phyloP scores from a whole-genome alignment of 2,797 vertebrate species.

The Menidia menidia region DNA sequence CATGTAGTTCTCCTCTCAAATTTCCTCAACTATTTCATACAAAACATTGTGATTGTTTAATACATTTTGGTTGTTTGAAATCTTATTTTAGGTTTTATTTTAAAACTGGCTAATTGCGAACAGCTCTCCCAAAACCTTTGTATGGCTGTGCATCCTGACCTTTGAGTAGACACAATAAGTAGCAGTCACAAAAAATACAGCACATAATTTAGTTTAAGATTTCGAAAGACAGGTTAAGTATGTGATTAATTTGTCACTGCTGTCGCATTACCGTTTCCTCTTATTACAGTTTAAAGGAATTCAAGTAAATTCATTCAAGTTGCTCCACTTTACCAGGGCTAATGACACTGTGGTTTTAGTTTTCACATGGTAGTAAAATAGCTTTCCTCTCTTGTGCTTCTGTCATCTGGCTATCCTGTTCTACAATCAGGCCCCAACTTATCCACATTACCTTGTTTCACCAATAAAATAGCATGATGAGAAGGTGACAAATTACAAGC shows the following conservation, averaged over 20 bases:
- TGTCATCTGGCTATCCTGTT: conserved; percentile 26
- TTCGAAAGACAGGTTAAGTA: conserved; percentile 17
- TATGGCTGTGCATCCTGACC: too few relatives aligned
- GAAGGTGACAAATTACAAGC: conserved; percentile 42
- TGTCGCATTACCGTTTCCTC: background rate
- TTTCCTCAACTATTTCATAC: background rate
- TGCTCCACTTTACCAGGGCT: conserved; percentile 28
- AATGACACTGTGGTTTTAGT: conserved; percentile 49
- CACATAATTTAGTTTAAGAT: background rate
- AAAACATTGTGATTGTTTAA: background rate
- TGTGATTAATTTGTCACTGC: background rate
- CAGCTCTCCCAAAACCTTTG: too few relatives aligned
- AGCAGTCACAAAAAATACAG: background rate
- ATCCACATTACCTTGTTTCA: conserved; percentile 33
- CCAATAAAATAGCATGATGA: conserved; percentile 38
- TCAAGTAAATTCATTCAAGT: conserved; percentile 21
- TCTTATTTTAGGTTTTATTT: background rate
- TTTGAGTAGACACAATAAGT: background rate
- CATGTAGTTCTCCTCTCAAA: background rate
- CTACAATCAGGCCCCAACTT: conserved; percentile 19
- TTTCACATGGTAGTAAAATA: conserved; percentile 16
- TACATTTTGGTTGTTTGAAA: background rate
- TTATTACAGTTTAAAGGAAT: conserved; percentile 5
- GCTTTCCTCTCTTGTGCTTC: conserved; percentile 20
- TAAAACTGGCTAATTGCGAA: too few relatives aligned